Evolutionary conservation across 2,113 vertebrate species (phyloP).

Genomic region (Mixornis gularis): DNA sequence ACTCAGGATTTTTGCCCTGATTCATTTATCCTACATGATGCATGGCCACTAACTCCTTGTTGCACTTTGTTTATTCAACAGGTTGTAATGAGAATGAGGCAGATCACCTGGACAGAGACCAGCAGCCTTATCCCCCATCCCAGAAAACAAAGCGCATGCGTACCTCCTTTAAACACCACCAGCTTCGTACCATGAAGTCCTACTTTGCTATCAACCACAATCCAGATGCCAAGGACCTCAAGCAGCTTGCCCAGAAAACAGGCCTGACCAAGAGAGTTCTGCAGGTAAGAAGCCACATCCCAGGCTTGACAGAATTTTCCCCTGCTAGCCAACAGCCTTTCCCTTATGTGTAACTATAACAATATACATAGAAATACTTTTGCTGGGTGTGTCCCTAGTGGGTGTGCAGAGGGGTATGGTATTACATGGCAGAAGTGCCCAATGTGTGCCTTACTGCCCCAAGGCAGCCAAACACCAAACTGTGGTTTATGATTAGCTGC

Average conservation of each 20-base stretch:
- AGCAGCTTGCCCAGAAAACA: conserved; percentile 99
- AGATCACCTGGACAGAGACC: conserved; percentile 96
- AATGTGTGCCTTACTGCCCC: neutral
- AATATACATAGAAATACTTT: neutral
- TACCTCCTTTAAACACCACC: conserved; percentile 98
- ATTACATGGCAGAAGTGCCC: neutral
- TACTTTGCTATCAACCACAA: conserved; percentile 99
- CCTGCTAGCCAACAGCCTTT: conserved; percentile 14
- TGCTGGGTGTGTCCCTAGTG: conserved; percentile 23
- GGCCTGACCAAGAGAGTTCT: conserved; percentile 98
- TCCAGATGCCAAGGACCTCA: conserved; percentile 98
- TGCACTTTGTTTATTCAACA: conserved; percentile 42
- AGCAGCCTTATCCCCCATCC: conserved; percentile 92
- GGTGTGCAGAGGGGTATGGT: neutral
- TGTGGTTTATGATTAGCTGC: neutral
- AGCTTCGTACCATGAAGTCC: conserved; percentile 99
- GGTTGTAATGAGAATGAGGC: conserved; percentile 97
- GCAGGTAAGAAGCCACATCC: conserved; percentile 85
- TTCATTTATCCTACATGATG: neutral
- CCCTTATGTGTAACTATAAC: neutral
- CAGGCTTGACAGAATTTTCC: conserved; percentile 9
- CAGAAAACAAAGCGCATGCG: conserved; percentile 99
- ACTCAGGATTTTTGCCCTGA: neutral
- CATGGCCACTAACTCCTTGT: neutral
- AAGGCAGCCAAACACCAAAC: neutral